phyloP scores from a whole-genome alignment of 2,113 vertebrate species.

The Serilophus lunatus region DNA sequence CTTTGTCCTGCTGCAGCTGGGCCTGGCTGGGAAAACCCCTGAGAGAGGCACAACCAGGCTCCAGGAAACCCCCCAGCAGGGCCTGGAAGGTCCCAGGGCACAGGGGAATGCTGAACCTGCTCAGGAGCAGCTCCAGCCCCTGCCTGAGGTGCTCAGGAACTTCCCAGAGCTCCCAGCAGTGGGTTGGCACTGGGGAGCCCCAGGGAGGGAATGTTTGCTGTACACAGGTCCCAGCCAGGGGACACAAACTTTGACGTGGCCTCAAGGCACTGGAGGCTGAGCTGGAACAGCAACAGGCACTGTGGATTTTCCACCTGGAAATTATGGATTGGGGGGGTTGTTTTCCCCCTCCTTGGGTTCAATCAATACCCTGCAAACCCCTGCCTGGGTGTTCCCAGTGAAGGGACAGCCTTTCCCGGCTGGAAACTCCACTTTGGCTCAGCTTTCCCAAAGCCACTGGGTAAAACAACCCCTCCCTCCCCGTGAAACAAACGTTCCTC shows the following conservation, averaged over 20 bases:
- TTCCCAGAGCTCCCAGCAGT: not conserved
- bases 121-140: no score
- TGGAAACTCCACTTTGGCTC: not conserved
- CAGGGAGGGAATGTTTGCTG: not conserved
- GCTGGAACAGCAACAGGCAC: not conserved
- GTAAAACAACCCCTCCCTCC: not conserved
- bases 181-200: not conserved
- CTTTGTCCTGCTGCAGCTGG: not conserved
- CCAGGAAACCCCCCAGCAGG: not conserved
- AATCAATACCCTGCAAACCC: not conserved
- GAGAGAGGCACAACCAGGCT: accelerated
- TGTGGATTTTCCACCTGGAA: not conserved
- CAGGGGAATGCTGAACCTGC: accelerated
- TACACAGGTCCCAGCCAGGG: not conserved
- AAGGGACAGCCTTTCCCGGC: not conserved
- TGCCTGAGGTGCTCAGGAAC: no score
- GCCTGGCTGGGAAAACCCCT: not conserved
- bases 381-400: not conserved
- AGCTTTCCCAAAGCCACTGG: not conserved
- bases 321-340: accelerated
- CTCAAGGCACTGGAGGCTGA: not conserved
- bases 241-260: not conserved
- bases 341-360: not conserved
- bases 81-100: not conserved
- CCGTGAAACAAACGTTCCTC: not conserved